A percentile compares a stretch with the other conserved stretches of the same genome.
Conservation (phyloP, 2,888 invertebrate genomes). For the Melieria omissa region DNA sequence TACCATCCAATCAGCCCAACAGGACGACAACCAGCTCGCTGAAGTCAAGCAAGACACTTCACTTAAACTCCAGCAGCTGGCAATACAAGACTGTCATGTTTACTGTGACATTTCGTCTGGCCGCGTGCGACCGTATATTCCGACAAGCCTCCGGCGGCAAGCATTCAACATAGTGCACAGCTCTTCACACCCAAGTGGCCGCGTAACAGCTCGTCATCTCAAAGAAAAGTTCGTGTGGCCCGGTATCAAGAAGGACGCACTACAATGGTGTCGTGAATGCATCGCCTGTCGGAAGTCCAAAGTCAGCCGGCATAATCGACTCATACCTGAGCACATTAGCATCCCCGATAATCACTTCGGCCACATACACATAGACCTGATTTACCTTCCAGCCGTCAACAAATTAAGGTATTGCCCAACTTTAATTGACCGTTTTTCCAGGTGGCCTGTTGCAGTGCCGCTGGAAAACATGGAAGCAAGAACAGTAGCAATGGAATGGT, state of each 20-base stretch:
- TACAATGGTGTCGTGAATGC: not conserved
- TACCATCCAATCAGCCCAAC: constrained; percentile 29
- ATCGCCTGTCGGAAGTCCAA: constrained; percentile 21
- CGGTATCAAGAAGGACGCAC: constrained; percentile 12
- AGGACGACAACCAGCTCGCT: constrained; percentile 17
- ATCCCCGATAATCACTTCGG: constrained; percentile 36
- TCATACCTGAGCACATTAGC: constrained; percentile 5
- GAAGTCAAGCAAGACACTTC: not conserved
- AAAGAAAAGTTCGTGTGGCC: constrained; percentile 31
- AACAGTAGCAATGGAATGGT: constrained; percentile 36
- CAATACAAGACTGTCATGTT: not conserved
- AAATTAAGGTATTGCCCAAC: constrained; percentile 30
- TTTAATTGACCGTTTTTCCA: constrained; percentile 32
- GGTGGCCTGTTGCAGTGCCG: constrained; percentile 35
- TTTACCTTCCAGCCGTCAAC: constrained; percentile 31
- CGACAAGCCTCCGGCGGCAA: constrained; percentile 5
- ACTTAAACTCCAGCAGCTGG: not conserved
- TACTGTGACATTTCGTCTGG: constrained; percentile 13
- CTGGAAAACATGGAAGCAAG: constrained; percentile 32
- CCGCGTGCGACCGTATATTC: constrained; percentile 31
- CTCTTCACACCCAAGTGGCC: constrained; percentile 25
- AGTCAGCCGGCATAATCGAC: constrained; percentile 15
- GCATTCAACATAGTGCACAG: constrained; percentile 13
- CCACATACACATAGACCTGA: constrained; percentile 34
- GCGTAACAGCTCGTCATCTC: constrained; percentile 5